These are phyloP conservation scores for Maccullochella peelii DNA, from an alignment of 2,113 vertebrate genomes.

Conservation along the genomic window DNA sequence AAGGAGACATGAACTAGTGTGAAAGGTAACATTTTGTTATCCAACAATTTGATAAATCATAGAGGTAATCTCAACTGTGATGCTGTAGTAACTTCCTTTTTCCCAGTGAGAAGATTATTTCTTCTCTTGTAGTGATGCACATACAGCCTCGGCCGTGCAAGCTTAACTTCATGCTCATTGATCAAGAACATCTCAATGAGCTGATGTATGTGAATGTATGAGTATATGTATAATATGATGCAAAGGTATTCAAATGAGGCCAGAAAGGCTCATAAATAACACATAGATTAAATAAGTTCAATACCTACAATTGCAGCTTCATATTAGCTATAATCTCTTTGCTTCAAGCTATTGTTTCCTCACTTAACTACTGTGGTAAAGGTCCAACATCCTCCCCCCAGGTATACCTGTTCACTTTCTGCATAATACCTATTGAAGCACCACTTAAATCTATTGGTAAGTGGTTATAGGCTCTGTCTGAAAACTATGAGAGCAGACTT, in stretches of 20 bases:
- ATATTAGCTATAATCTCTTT: constrained; percentile 35
- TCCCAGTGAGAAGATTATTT: background rate
- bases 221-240: constrained; percentile 44
- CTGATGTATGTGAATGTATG: constrained; percentile 10
- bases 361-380: background rate
- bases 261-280: constrained; percentile 55
- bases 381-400: constrained; percentile 5
- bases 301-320: constrained; percentile 20
- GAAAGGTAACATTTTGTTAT: background rate
- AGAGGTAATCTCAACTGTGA: background rate
- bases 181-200: constrained; percentile 32
- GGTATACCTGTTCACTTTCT: constrained; percentile 4
- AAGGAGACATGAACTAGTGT: background rate
- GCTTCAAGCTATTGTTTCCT: constrained; percentile 37
- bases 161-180: constrained; percentile 30
- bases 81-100: background rate
- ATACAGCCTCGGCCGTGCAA: constrained; percentile 11
- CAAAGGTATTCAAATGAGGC: constrained; percentile 56
- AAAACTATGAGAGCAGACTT: background rate
- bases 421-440: background rate
- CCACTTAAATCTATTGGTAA: background rate
- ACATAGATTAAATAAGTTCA: constrained; percentile 33
- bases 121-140: background rate
- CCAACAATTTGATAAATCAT: background rate
- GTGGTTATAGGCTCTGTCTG: background rate